A percentile compares a stretch with the other conserved stretches of the same genome.
These are phyloP conservation scores for Bos javanicus DNA, from an alignment of 2,113 vertebrate genomes.

Conservation along the genomic window DNA sequence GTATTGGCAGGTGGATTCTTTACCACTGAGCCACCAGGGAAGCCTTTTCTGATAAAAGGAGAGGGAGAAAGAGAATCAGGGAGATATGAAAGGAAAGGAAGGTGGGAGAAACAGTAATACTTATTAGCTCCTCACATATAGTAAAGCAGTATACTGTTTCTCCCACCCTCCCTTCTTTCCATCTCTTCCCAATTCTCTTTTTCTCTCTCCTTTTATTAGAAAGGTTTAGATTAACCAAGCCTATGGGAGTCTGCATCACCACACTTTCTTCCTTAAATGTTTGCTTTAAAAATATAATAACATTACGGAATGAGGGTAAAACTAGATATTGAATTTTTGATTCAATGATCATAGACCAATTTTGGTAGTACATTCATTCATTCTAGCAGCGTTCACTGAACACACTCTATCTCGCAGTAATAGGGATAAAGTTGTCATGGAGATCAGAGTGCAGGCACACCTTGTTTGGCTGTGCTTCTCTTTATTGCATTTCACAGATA, in stretches of 20 bases:
- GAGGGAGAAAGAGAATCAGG: not conserved
- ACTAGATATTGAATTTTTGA: not conserved
- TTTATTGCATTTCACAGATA: not conserved
- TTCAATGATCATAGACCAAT: not conserved
- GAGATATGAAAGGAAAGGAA: not conserved
- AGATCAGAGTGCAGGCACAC: not conserved
- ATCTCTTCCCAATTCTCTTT: not conserved
- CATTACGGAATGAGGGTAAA: not conserved
- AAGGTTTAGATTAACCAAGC: not conserved
- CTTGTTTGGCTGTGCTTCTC: not conserved
- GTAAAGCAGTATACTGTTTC: not conserved
- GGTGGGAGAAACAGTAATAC: not conserved
- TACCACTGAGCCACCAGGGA: not conserved
- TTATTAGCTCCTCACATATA: not conserved
- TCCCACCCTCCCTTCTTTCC: not conserved
- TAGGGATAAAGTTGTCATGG: not conserved
- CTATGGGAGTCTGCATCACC: not conserved
- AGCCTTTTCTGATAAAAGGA: not conserved
- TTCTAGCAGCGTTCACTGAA: not conserved
- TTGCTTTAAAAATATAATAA: not conserved
- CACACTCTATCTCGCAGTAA: not conserved
- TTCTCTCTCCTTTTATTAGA: not conserved
- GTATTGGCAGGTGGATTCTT: not conserved
- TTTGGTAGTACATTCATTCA: not conserved
- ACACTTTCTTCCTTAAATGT: not conserved